These are phyloP conservation scores for Oscheius sp. DNA, from an alignment of 2,888 invertebrate genomes.

Conservation along the genomic window DNA sequence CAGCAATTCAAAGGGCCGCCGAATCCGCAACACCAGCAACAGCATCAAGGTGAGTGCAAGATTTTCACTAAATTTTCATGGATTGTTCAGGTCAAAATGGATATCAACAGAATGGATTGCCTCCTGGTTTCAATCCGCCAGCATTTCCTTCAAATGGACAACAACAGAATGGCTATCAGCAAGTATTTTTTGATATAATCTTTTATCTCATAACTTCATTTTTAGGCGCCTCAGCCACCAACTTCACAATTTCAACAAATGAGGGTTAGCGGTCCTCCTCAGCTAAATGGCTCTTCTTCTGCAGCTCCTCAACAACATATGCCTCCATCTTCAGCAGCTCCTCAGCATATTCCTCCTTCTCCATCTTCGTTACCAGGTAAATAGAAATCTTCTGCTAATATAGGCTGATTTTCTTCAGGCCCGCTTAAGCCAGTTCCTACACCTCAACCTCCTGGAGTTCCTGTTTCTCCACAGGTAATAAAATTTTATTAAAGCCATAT, in stretches of 20 bases:
- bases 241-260: constrained; percentile 19
- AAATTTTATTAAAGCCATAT: neutral
- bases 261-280: constrained; percentile 8
- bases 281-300: neutral
- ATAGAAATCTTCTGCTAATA: neutral
- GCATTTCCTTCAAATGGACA: neutral
- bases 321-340: neutral
- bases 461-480: neutral
- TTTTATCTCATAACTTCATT: neutral
- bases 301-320: neutral
- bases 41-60: neutral
- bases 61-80: neutral
- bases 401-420: neutral
- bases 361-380: neutral
- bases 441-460: neutral
- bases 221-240: constrained; percentile 17
- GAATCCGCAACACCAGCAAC: neutral
- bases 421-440: neutral
- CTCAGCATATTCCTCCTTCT: neutral
- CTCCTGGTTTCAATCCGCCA: neutral
- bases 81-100: neutral
- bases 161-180: constrained; percentile 2
- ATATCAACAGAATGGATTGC: neutral
- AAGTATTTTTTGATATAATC: neutral
- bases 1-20: neutral